These are phyloP conservation scores for Oncorhynchus clarkii DNA, from an alignment of 2,113 vertebrate genomes.

Conservation along the genomic window DNA sequence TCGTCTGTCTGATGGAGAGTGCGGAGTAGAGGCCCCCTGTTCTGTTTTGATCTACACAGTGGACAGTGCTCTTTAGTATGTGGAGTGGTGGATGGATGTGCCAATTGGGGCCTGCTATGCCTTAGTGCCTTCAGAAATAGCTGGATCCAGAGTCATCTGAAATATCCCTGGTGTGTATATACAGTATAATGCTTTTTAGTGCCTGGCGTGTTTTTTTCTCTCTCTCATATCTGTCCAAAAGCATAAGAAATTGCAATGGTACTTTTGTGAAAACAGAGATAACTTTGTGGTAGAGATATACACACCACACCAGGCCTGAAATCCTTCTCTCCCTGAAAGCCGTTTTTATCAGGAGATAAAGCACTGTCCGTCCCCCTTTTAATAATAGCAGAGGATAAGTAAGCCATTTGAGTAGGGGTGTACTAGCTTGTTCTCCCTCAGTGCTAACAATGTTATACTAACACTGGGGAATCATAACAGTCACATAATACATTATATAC, in stretches of 20 bases:
- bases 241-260: constrained; percentile 3
- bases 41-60: constrained; percentile 3
- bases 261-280: constrained; percentile 9
- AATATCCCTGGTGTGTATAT: constrained; percentile 12
- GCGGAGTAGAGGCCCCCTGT: not conserved
- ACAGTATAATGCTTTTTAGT: constrained; percentile 5
- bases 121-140: constrained; percentile 44
- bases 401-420: not conserved
- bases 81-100: constrained; percentile 22
- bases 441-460: not conserved
- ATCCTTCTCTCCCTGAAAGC: not conserved
- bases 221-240: constrained; percentile 8
- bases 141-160: constrained; percentile 14
- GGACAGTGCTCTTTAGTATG: not conserved
- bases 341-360: not conserved
- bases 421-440: not conserved
- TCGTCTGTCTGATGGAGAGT: not conserved
- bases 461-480: no score
- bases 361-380: not conserved
- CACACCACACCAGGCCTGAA: not conserved
- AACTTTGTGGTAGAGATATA: constrained; percentile 1
- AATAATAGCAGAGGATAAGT: constrained; percentile 22
- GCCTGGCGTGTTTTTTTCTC: no score
- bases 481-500: no score
- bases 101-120: constrained; percentile 31